phyloP scores from a whole-genome alignment of 1,140 invertebrate species.

The Conus ventricosus region DNA sequence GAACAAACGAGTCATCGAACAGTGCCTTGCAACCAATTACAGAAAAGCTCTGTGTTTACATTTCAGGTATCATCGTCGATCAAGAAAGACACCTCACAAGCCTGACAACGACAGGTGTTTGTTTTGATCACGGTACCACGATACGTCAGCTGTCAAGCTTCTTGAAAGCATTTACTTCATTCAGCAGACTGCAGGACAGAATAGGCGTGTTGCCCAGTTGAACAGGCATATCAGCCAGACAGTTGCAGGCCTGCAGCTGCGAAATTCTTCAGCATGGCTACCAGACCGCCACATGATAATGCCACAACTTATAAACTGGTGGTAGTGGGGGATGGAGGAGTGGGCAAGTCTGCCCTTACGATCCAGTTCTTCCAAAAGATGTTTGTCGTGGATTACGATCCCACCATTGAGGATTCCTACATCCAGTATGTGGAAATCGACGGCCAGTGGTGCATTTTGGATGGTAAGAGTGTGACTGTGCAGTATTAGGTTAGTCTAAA shows the following conservation, averaged over 20 bases:
- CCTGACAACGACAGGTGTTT: too few relatives aligned
- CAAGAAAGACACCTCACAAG: background rate
- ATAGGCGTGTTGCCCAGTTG: too few relatives aligned
- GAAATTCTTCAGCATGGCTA: constrained; percentile 12
- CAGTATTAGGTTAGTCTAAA: background rate
- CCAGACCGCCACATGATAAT: constrained; percentile 78
- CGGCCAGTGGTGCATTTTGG: constrained; percentile 91
- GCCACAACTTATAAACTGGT: constrained; percentile 90
- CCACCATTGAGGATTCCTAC: constrained; percentile 99
- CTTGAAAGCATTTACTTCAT: too few relatives aligned
- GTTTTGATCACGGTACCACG: too few relatives aligned
- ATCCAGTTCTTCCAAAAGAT: constrained; percentile 99
- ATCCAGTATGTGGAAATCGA: constrained; percentile 97
- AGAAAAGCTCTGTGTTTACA: too few relatives aligned
- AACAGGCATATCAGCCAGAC: too few relatives aligned
- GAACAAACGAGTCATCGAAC: background rate
- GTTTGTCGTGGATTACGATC: constrained; percentile 99
- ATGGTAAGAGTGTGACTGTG: constrained; percentile 81
- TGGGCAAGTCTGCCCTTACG: constrained; percentile 93
- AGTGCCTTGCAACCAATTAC: too few relatives aligned
- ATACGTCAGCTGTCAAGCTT: too few relatives aligned
- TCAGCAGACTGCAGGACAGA: too few relatives aligned
- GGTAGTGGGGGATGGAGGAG: constrained; percentile 91
- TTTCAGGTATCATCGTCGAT: background rate
- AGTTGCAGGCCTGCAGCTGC: too few relatives aligned